A percentile compares a stretch with the other conserved stretches of the same genome.
Evolutionary conservation across 64 coral and sea anemone species (phyloP).

Genomic region (Actinia equina): DNA sequence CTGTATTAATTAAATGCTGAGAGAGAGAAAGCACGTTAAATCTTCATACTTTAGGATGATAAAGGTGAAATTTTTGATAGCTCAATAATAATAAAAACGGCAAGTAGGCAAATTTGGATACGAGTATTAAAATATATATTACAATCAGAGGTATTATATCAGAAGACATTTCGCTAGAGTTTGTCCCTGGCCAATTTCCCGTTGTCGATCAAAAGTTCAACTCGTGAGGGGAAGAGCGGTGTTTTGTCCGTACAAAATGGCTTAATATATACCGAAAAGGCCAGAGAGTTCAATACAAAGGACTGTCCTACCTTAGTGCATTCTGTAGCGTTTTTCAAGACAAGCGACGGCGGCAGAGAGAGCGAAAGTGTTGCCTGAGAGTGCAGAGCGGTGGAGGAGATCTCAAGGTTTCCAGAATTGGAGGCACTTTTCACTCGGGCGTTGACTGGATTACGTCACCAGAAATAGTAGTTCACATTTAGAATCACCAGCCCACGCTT

Average conservation of each 20-base stretch:
- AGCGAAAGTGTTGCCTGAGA: not conserved
- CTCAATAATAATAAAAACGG: not conserved
- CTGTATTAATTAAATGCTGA: not conserved
- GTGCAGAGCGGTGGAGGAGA: not conserved
- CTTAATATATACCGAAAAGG: not conserved
- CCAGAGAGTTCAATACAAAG: not conserved
- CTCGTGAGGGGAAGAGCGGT: not conserved
- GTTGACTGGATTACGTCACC: constrained; percentile 17
- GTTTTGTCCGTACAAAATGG: not conserved
- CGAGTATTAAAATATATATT: not conserved
- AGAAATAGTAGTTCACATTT: constrained; percentile 14
- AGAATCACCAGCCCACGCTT: constrained; percentile 20
- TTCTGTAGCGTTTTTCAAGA: not conserved
- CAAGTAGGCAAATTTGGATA: not conserved
- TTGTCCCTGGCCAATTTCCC: not conserved
- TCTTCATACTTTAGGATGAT: not conserved
- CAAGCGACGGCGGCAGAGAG: not conserved
- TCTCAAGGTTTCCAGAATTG: constrained; percentile 17
- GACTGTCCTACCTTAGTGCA: not conserved
- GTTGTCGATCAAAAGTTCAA: not conserved
- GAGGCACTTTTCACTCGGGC: constrained; percentile 15
- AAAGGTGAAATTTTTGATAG: not conserved
- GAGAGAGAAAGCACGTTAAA: not conserved
- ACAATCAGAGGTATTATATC: not conserved
- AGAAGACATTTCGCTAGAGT: not conserved